These are phyloP conservation scores for Syngnathus rostellatus DNA, from an alignment of 2,797 vertebrate genomes.

Conservation along the genomic window DNA sequence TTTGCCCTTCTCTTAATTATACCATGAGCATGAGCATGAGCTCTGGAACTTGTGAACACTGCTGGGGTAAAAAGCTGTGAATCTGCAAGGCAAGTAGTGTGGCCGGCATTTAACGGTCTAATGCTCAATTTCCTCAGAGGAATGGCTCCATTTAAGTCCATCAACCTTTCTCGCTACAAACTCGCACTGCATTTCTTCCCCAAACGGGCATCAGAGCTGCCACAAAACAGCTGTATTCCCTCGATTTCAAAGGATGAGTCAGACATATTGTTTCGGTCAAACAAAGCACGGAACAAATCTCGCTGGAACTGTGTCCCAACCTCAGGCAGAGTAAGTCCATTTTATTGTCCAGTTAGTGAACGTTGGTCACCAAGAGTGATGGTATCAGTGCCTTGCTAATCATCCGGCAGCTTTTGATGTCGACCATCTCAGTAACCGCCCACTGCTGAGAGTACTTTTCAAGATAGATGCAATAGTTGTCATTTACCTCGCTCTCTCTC, in stretches of 20 bases:
- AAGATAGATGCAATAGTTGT: neutral
- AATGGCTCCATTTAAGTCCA: neutral
- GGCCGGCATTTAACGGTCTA: no score
- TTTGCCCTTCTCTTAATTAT: no score
- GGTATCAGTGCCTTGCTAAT: no score
- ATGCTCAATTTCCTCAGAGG: neutral
- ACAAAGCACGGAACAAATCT: neutral
- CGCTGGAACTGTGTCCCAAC: no score
- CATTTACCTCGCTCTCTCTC: neutral
- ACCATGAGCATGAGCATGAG: neutral
- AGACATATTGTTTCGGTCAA: neutral
- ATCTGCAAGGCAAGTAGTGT: neutral
- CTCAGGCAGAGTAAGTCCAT: no score
- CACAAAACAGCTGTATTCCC: neutral
- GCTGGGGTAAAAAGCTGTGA: neutral
- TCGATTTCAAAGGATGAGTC: neutral
- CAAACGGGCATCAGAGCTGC: neutral
- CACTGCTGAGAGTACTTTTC: no score
- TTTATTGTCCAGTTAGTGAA: no score
- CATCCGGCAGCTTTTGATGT: no score
- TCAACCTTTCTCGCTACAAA: neutral
- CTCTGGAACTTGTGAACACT: no score
- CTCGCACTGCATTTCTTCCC: neutral
- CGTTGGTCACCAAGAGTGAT: no score
- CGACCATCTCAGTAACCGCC: neutral